A percentile compares a stretch with the other conserved stretches of the same genome.
Evolutionary conservation across 2,888 invertebrate genomes (phyloP).

Genomic region (Heliconius sara): DNA sequence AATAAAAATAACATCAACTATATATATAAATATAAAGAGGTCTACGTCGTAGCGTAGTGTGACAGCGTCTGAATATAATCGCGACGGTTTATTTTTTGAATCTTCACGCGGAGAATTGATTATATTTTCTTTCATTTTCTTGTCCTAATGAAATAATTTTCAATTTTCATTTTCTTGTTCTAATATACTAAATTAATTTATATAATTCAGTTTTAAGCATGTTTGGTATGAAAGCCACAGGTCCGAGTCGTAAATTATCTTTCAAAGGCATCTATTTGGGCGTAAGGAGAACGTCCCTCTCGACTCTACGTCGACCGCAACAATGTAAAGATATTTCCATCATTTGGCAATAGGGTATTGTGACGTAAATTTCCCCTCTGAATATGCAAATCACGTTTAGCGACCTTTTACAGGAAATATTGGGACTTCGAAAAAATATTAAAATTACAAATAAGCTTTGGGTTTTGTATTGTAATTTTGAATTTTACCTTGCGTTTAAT

Average conservation of each 20-base stretch:
- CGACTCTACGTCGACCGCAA: constrained; percentile 56
- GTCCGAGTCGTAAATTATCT: constrained; percentile 77
- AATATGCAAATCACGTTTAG: constrained; percentile 80
- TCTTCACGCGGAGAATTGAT: no score
- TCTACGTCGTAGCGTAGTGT: no score
- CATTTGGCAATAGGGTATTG: constrained; percentile 80
- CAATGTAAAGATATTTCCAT: constrained; percentile 81
- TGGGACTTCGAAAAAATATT: constrained; percentile 78
- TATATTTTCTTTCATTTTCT: no score
- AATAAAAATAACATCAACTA: no score
- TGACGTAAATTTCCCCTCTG: constrained; percentile 80
- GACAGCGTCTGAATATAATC: no score
- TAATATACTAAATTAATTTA: background rate
- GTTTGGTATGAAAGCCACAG: constrained; percentile 60
- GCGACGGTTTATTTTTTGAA: no score
- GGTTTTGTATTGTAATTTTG: constrained; percentile 19
- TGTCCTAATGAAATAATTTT: no score
- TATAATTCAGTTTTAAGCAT: background rate
- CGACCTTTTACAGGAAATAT: constrained; percentile 76
- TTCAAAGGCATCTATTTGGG: constrained; percentile 65
- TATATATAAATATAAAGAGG: no score
- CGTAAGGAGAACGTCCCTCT: constrained; percentile 45
- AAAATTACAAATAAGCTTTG: constrained; percentile 75
- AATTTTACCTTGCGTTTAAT: constrained; percentile 13
- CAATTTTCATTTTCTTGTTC: no score